Conservation (phyloP, 1,140 invertebrate genomes). For the Lanistes nyassanus region DNA sequence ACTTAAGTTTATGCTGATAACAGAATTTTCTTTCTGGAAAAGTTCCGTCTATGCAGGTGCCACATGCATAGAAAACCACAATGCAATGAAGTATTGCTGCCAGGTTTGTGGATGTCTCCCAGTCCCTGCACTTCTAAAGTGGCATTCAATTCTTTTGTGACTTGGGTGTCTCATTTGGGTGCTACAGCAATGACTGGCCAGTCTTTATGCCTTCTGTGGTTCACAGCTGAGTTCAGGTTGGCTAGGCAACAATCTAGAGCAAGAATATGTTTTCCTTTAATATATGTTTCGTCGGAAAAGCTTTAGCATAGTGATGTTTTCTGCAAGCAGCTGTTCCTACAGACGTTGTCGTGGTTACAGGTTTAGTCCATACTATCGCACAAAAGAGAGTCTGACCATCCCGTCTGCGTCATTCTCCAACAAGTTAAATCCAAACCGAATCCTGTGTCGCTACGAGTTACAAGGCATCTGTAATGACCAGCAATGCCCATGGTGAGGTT, state of each 20-base stretch:
- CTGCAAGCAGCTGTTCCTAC: no score
- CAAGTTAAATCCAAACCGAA: conserved; percentile 49
- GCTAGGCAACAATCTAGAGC: no score
- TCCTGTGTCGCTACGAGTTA: conserved; percentile 56
- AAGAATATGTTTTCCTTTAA: no score
- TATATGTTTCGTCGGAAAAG: no score
- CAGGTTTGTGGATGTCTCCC: no score
- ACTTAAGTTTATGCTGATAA: no score
- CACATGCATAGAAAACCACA: no score
- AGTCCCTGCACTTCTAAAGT: conserved; percentile 9
- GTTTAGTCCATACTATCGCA: conserved; percentile 52
- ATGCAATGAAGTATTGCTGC: no score
- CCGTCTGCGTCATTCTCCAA: conserved; percentile 45
- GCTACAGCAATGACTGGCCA: background rate
- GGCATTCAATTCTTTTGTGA: background rate
- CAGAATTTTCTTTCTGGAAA: no score
- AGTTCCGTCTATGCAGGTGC: no score
- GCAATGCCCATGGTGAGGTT: conserved; percentile 52
- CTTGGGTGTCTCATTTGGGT: conserved; percentile 15
- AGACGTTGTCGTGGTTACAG: conserved; percentile 25
- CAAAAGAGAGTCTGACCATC: conserved; percentile 45
- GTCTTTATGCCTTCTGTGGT: background rate
- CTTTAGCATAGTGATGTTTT: no score
- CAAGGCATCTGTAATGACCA: conserved; percentile 59
- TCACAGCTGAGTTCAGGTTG: no score